Evolutionary conservation across 1,140 invertebrate genomes (phyloP), one percentile per base, ranked within the genome.

Genomic region (Archegozetes longisetosus): DNA sequence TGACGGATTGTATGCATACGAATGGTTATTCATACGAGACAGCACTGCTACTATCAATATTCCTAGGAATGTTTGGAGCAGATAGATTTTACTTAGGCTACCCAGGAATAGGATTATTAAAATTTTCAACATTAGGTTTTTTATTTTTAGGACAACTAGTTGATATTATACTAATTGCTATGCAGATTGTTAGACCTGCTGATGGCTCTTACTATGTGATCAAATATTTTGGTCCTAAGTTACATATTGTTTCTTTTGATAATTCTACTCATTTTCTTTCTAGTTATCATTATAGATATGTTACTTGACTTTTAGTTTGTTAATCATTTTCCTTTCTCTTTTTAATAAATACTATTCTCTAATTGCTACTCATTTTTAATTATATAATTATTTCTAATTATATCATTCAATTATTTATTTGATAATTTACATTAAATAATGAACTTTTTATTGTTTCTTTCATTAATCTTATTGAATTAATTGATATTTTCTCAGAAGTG

Each of bases 1-100:
- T 87, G 68, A 78, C 90, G 66, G 82, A 85, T 51, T 95, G 91
- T 72, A 85, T 87, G 77, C 94, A 86, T 84, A 93, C 88, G 53
- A 94, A 92, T 79, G 89, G 89, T 53, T 91, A 93, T 70, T 86
- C 85, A 1, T 86, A 93, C 73, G 88, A 95, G 71, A 91, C 86
- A 50, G 82, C 93, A 0, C 71, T 98, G 53, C 70, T 98, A 17
- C 75, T 98, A 0, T 97, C 93, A 1, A 85, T 98, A 50, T 98
- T 98, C 69, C 68, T 80, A 22, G 92, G 92, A 26, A 93, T 94
- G 86, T 92, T 98, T 76, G 94, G 94, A n/a, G 79, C 88, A 17
- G 94, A 98, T 72, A 76, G 94, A 63, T 96, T 98, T 73, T 98
- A 97, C 70, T 76, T 98, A 2, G 94, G 94, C 20, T 97, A 98